Evolutionary conservation across 2,113 vertebrate species (phyloP), one percentile per base, ranked within the genome.

Genomic region (Pygoscelis adeliae): DNA sequence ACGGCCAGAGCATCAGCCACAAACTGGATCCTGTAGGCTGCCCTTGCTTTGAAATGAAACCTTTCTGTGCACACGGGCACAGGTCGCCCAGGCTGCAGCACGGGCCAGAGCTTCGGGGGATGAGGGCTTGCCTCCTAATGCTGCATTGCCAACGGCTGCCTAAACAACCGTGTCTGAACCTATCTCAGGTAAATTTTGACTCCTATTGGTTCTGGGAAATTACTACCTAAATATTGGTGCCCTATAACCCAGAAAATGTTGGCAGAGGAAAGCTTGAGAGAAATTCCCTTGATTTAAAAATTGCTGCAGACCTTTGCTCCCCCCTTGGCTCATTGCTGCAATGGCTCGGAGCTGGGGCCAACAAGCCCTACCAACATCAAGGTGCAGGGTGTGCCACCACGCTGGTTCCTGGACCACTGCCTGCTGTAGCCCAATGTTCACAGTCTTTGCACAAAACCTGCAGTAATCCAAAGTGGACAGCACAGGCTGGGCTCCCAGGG

Each of bases 381-480:
- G n/a, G 42, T 13, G 26, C 38, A 4, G 14, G 32, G 11, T 4
- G 25, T 40, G 42, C 83, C 61, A 44, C 67, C 59, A 10, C 1
- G 5, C 52, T 10, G 71, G 29, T 1, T 22, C 9, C n/a, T 13
- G 38, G 20, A 46, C 40, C 8, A 3, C 70, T n/a, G 83, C 72
- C 52, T 12, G 0, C 53, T 2, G 26, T 7, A 12, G 53, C 46
- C 36, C 66, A 8, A 1, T 1, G 3, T 5, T 25, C 86, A 6
- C 17, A 6, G 47, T 5, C 47, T 32, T 30, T 23, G 40, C 27
- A 38, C 58, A 11, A 25, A 34, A 10, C 58, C 42, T 5, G 23
- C 49, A 32, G 40, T 4, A 20, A 53, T 5, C 47, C 47, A 23
- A 38, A 14, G 56, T 1, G 2, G 34, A 29, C 18, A 15, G 40